Conservation (phyloP, 1,140 invertebrate genomes). For the Pogonognathellus flavescens region DNA sequence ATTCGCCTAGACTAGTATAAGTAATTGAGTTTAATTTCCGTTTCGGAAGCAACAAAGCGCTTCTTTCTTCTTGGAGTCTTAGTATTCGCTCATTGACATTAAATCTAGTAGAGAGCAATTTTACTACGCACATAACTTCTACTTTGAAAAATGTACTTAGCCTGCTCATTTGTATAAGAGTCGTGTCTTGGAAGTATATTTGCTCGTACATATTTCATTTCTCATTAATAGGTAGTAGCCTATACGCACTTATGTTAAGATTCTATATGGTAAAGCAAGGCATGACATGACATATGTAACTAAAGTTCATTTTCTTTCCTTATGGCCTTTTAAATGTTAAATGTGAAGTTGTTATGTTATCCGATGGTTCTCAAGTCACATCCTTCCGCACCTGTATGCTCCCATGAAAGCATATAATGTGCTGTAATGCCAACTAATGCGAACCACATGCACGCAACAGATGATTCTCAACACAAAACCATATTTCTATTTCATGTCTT, state of each 20-base stretch:
- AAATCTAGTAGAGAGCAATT: neutral
- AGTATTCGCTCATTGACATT: neutral
- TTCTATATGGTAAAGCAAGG: constrained; percentile 1
- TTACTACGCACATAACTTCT: neutral
- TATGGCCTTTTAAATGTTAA: constrained; percentile 34
- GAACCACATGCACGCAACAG: constrained; percentile 26
- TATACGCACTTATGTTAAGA: too few species aligned
- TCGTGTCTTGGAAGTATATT: neutral
- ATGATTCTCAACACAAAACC: neutral
- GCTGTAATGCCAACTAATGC: constrained; percentile 42
- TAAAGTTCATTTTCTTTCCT: constrained; percentile 32
- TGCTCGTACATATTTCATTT: constrained; percentile 6
- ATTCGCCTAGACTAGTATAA: constrained; percentile 5
- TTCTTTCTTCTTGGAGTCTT: constrained; percentile 1
- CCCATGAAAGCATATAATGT: constrained; percentile 40
- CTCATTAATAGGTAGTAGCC: neutral
- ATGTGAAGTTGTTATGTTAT: constrained; percentile 30
- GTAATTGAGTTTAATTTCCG: constrained; percentile 34
- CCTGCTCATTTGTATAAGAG: constrained; percentile 17
- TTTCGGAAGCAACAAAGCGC: constrained; percentile 31
- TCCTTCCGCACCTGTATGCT: constrained; percentile 45
- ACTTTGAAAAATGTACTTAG: neutral
- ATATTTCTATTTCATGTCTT: neutral
- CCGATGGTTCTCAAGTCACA: constrained; percentile 12
- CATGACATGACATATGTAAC: constrained; percentile 7